A percentile compares a stretch with the other conserved stretches of the same genome.
Conservation (phyloP, 2,888 invertebrate genomes). For the Netelia melanura region DNA sequence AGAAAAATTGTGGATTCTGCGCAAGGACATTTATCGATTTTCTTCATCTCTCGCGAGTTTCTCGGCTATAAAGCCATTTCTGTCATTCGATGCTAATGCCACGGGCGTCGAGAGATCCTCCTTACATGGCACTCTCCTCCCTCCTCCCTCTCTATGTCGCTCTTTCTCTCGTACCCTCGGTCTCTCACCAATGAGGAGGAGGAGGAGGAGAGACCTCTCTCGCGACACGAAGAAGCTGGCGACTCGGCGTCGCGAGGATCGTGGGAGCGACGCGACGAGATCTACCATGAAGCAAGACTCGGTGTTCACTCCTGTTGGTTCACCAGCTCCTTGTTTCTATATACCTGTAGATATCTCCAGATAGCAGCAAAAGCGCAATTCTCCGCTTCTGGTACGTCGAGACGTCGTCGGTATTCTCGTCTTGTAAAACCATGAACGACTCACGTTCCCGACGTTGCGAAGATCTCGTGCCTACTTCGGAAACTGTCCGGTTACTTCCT, state of each 20-base stretch:
- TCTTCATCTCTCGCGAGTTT: conserved; percentile 72
- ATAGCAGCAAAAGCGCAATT: conserved; percentile 25
- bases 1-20: conserved; percentile 54
- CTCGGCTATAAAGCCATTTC: conserved; percentile 80
- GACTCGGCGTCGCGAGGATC: conserved; percentile 65
- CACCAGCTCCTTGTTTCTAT: not conserved
- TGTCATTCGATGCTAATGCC: conserved; percentile 80
- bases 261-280: conserved; percentile 65
- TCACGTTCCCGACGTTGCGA: conserved; percentile 49
- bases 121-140: conserved; percentile 68
- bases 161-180: not conserved
- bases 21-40: conserved; percentile 74
- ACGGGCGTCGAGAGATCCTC: conserved; percentile 70
- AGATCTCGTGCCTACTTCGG: conserved; percentile 52
- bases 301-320: conserved; percentile 28
- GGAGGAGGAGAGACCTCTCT: conserved; percentile 4
- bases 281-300: conserved; percentile 48
- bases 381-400: conserved; percentile 29
- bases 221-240: conserved; percentile 66
- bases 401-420: conserved; percentile 38
- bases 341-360: not conserved
- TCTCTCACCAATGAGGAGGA: not conserved
- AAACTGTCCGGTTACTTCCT: conserved; percentile 45
- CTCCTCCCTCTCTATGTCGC: conserved; percentile 14
- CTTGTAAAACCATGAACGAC: conserved; percentile 14